Conservation (phyloP, 2,888 invertebrate genomes). For the Diaperis boleti region DNA sequence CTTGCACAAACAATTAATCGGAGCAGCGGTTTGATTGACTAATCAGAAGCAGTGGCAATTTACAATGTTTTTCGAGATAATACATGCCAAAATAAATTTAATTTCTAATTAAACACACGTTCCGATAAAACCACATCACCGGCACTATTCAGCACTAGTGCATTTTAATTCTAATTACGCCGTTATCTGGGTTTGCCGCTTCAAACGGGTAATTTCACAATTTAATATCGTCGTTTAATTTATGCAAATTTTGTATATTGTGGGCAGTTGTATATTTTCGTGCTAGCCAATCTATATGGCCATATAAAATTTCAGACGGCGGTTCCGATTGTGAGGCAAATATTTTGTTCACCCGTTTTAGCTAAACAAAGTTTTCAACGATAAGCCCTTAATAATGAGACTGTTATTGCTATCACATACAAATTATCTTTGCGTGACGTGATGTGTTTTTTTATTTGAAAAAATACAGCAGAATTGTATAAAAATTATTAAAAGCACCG, state of each 20-base stretch:
- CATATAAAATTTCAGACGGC: background rate
- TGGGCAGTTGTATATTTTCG: conserved; percentile 9
- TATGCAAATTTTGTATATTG: conserved; percentile 15
- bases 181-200: conserved; percentile 19
- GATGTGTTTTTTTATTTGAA: no score
- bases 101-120: conserved; percentile 29
- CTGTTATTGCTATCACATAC: background rate
- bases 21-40: conserved; percentile 13
- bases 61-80: conserved; percentile 25
- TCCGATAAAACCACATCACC: conserved; percentile 32
- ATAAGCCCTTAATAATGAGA: background rate
- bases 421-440: background rate
- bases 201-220: conserved; percentile 25
- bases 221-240: conserved; percentile 17
- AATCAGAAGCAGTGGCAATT: conserved; percentile 23
- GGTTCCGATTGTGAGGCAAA: background rate
- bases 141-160: conserved; percentile 16
- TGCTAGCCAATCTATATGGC: background rate
- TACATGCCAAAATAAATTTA: conserved; percentile 31
- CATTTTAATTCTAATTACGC: conserved; percentile 29
- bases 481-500: no score
- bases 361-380: background rate
- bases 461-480: no score
- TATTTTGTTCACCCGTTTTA: background rate
- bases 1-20: background rate